Base-by-base conservation (phyloP, 2,113 vertebrate species). In the Larimichthys polyactis region DNA sequence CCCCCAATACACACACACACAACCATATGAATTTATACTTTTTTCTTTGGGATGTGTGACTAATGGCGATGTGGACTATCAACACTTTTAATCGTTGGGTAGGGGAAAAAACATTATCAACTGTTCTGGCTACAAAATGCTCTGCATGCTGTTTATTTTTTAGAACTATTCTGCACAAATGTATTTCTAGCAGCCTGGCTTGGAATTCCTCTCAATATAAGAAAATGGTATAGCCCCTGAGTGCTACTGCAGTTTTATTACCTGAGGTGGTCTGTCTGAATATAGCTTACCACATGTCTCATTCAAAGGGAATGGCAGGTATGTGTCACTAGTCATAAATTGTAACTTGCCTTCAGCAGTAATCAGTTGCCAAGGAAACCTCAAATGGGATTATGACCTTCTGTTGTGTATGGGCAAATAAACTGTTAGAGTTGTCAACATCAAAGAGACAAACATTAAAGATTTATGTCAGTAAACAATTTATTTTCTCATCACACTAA, bases 291-390 rank as follows among this genome's bases (percentile, higher is more conserved):
- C 93, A 93, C 92, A 93, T 91, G 93, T 92, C 93, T 92, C 91
- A 91, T 92, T 92, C 89, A 88, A 91, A 87, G 91, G 90, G 90
- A 92, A 93, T 92, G 90, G 89, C 93, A 94, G 93, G 93, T 94
- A 93, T 93, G 92, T 93, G 93, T 93, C 90, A 90, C 76, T 82
- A 80, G 89, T 81, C 92, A 88, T 92, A 93, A 92, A 94, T 92
- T 89, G 87, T 85, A 87, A 75, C 81, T 92, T 91, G 92, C 93
- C 93, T 91, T 87, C 81, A 92, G 92, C 90, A 75, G 84, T 91
- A 90, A 93, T 92, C 93, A 89, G 93, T 94, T 92, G 89, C 90
- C 88, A 92, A 82, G 90, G 90, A 91, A 93, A 91, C 92, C 87
- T 87, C 83, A 84, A 90, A 91, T 91, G 87, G 86, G 88, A 93